These are phyloP conservation scores for Camponotus fellah DNA, from an alignment of 2,888 invertebrate species.

Conservation along the genomic window DNA sequence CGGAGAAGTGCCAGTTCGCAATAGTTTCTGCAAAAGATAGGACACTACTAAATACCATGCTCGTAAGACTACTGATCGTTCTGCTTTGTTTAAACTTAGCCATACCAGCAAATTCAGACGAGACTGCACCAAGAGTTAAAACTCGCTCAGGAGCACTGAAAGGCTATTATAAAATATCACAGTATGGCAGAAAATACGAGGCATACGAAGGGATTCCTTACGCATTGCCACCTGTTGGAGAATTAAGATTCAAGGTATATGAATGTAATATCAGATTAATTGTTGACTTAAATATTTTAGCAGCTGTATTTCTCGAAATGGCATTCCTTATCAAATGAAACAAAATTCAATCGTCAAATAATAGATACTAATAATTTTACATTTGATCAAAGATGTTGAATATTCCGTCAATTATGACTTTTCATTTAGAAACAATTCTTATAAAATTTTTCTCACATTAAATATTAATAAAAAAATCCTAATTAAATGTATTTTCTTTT, in stretches of 20 bases:
- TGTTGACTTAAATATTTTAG: too few species aligned
- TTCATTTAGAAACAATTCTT: conserved; percentile 78
- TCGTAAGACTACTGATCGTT: neutral
- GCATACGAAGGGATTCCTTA: conserved; percentile 82
- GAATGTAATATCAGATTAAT: neutral
- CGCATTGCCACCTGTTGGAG: conserved; percentile 78
- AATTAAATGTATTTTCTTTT: neutral
- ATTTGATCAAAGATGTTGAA: neutral
- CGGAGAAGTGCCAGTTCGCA: neutral
- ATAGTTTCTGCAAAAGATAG: neutral
- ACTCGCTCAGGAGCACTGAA: conserved; percentile 76
- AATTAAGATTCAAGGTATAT: conserved; percentile 79
- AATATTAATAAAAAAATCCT: neutral
- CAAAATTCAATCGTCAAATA: neutral
- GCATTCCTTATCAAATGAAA: neutral
- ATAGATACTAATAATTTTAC: neutral
- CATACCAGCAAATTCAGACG: neutral
- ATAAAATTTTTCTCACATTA: neutral
- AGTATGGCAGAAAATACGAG: conserved; percentile 76
- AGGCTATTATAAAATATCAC: conserved; percentile 77
- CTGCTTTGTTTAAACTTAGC: neutral
- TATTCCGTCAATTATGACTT: neutral
- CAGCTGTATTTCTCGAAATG: neutral
- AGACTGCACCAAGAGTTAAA: conserved; percentile 70
- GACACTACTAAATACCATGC: neutral